Conservation (phyloP, 2,113 vertebrate genomes). For the Tachysurus vachellii region DNA sequence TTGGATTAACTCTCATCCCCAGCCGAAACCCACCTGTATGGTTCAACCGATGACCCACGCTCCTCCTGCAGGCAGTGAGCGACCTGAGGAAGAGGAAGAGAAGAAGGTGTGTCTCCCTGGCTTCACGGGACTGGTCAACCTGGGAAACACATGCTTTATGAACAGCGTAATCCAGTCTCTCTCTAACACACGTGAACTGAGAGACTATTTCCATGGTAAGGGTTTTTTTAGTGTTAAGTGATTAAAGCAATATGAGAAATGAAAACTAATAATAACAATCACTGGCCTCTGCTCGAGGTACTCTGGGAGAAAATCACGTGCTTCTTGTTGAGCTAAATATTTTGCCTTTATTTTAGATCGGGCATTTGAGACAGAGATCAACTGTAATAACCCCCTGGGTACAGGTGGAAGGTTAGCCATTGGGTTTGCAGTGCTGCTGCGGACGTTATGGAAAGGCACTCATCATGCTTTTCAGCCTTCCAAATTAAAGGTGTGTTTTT, state of each 20-base stretch:
- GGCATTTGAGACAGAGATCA: constrained; percentile 93
- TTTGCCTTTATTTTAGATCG: constrained; percentile 75
- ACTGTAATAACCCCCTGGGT: constrained; percentile 93
- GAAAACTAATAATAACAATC: neutral
- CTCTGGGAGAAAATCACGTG: neutral
- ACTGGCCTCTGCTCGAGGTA: no score
- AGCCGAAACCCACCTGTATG: constrained; percentile 98
- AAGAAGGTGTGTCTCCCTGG: constrained; percentile 93
- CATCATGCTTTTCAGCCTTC: constrained; percentile 97
- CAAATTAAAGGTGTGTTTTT: constrained; percentile 87
- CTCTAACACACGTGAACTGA: constrained; percentile 95
- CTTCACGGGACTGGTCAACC: constrained; percentile 94
- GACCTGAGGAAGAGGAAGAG: constrained; percentile 89
- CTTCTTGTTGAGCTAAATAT: neutral
- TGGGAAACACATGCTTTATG: constrained; percentile 99
- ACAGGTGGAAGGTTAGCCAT: constrained; percentile 93
- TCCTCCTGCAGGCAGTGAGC: constrained; percentile 77
- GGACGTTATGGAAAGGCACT: constrained; percentile 94
- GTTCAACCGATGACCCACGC: constrained; percentile 96
- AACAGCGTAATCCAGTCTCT: constrained; percentile 98
- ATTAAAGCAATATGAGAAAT: neutral
- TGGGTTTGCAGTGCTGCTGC: constrained; percentile 90
- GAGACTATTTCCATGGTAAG: constrained; percentile 97
- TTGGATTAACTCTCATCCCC: constrained; percentile 15
- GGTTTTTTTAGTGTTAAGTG: rapidly evolving